Evolutionary conservation across 64 coral and sea anemone species (phyloP).

Genomic region (Montipora cactus): DNA sequence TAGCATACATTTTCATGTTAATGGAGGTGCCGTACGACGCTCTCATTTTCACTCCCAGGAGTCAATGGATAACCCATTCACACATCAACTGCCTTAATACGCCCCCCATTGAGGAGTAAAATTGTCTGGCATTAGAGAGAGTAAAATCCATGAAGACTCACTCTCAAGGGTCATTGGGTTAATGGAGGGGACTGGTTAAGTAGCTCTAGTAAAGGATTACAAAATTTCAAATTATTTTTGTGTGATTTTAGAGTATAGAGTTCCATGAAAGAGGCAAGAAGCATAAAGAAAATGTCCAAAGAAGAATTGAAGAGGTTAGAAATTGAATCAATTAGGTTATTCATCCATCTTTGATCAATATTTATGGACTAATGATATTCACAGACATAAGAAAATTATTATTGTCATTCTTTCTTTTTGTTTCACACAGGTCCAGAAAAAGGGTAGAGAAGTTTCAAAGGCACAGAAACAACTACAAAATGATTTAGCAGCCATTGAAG

Average conservation of each 20-base stretch:
- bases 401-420: background rate
- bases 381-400: background rate
- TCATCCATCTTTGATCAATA: background rate
- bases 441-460: conserved; percentile 66
- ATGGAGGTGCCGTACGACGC: too few relatives aligned
- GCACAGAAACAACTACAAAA: conserved; percentile 74
- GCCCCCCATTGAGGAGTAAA: too few relatives aligned
- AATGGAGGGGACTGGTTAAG: too few relatives aligned
- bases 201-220: too few relatives aligned
- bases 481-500: conserved; percentile 89
- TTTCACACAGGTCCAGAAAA: conserved; percentile 73
- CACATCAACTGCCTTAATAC: too few relatives aligned
- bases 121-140: too few relatives aligned
- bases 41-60: too few relatives aligned
- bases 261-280: conserved; percentile 95
- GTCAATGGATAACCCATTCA: too few relatives aligned
- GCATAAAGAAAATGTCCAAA: conserved; percentile 92
- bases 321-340: background rate
- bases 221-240: background rate
- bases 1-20: too few relatives aligned
- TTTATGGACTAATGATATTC: background rate
- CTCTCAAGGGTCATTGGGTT: too few relatives aligned
- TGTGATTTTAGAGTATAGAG: conserved; percentile 75
- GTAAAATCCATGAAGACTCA: too few relatives aligned
- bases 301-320: conserved; percentile 81